These are phyloP conservation scores for Zenarchopterus dispar DNA, from an alignment of 2,797 vertebrate species.

Conservation along the genomic window DNA sequence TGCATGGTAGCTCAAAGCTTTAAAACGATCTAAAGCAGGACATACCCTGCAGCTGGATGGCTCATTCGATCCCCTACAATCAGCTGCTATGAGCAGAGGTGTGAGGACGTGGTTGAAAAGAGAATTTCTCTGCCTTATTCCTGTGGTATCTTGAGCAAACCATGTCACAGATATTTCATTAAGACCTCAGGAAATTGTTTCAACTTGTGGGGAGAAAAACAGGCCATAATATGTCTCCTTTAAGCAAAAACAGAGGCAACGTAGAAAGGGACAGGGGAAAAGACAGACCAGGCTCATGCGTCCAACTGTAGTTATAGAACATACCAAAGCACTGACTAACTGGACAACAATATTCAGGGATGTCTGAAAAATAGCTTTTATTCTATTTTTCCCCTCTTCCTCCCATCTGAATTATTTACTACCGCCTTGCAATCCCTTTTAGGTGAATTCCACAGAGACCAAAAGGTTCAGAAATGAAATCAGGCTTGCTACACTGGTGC, in stretches of 20 bases:
- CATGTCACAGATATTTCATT: too few species aligned
- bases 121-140: too few species aligned
- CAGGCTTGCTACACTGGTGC: conserved; percentile 55
- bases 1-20: too few species aligned
- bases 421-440: conserved; percentile 80
- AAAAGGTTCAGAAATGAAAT: conserved; percentile 53
- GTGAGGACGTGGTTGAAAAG: too few species aligned
- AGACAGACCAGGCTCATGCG: conserved; percentile 9
- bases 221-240: conserved; percentile 11
- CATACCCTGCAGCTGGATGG: too few species aligned
- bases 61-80: too few species aligned
- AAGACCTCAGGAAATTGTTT: too few species aligned
- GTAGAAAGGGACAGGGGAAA: conserved; percentile 4
- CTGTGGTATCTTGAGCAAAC: too few species aligned
- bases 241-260: conserved; percentile 3
- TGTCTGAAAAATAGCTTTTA: conserved; percentile 80
- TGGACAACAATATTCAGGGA: conserved; percentile 71
- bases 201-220: too few species aligned
- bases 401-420: conserved; percentile 77
- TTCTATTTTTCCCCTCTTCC: conserved; percentile 51
- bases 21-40: too few species aligned
- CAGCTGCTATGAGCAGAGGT: too few species aligned
- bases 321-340: conserved; percentile 46
- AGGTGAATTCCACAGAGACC: conserved; percentile 78
- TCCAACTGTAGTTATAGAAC: conserved; percentile 55